A percentile compares a stretch with the other conserved stretches of the same genome.
Evolutionary conservation across 2,888 invertebrate species (phyloP).

Genomic region (Athrips mouffetella): DNA sequence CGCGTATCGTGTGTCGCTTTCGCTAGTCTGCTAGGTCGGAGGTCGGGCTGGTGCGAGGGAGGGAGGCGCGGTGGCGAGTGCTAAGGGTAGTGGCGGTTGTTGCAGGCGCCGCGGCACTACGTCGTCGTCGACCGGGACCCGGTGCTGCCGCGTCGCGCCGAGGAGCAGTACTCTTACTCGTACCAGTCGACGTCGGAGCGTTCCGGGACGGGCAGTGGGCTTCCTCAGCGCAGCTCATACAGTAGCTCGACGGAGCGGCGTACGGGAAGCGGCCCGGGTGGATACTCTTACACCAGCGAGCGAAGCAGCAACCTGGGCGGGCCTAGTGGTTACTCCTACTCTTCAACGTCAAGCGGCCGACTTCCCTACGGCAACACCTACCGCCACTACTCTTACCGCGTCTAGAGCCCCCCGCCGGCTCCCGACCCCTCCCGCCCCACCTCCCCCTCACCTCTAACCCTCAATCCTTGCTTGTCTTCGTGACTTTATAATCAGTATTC

Average conservation of each 20-base stretch:
- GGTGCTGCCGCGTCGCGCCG: conserved; percentile 80
- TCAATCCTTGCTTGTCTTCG: conserved; percentile 31
- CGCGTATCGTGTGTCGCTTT: conserved; percentile 65
- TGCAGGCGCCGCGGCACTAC: conserved; percentile 93
- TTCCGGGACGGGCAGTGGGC: conserved; percentile 56
- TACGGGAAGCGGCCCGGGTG: conserved; percentile 84
- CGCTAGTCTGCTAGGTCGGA: conserved; percentile 55
- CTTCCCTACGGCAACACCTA: conserved; percentile 90
- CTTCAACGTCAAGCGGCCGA: conserved; percentile 86
- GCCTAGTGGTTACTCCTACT: conserved; percentile 91
- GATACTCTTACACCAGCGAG: conserved; percentile 87
- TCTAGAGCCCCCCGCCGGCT: conserved; percentile 77
- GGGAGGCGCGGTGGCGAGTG: conserved; percentile 40
- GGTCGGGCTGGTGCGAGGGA: conserved; percentile 55
- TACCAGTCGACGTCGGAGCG: conserved; percentile 82
- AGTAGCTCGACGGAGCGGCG: conserved; percentile 83
- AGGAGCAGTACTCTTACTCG: conserved; percentile 92
- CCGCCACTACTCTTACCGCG: conserved; percentile 92
- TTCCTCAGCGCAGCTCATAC: conserved; percentile 83
- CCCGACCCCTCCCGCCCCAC: conserved; percentile 37
- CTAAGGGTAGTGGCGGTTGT: conserved; percentile 74
- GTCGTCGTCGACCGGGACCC: conserved; percentile 90
- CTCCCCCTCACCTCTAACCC: conserved; percentile 36
- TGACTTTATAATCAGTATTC: conserved; percentile 69
- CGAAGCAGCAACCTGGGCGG: conserved; percentile 84